Base-by-base conservation (phyloP, 2,888 invertebrate genomes). In the Sarcophaga subvicina region DNA sequence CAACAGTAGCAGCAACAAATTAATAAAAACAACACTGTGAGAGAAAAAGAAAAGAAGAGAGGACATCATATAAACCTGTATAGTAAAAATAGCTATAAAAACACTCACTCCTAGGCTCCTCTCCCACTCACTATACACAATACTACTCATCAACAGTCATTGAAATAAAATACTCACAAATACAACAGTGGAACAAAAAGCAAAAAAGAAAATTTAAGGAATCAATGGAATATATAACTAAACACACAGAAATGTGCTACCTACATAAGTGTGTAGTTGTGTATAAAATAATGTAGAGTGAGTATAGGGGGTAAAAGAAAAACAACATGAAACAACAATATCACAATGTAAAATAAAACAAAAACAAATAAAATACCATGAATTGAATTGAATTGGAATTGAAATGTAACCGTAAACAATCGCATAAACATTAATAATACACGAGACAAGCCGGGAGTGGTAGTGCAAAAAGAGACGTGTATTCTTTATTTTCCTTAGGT, bases 361-460 rank as follows among this genome's bases (percentile, higher is more conserved):
- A 25, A 54, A 54, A 64, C 25, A 62, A 75, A 69, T 71, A 66
- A 76, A 71, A 70, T 79, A 37, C 62, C 72, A 83, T 73, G 72
- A 73, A 78, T 78, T 72, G 73, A 67, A 83, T 72, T 49, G 54
- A 54, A 17, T 54, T 54, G 54, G 17, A 54, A 54, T 54, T 72
- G 72, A 72, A 78, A 79, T 73, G 73, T 69, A 78, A 79, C 62
- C 83, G 37, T 83, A 67, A 59, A 73, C 62, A 80, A 60, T 45
- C 60, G 67, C 20, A 70, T 69, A 66, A 27, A 62, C 62, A 37
- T 37, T 37, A 37, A 37, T 37, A 37, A 37, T 37, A 37, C 8
- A 37, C 37, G 37, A 37, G 37, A 37, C 37, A 10, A 37, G 37
- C 37, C 37, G 10, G 37, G 8, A 37, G 37, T 37, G 10, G 37